Evolutionary conservation across 2,113 vertebrate genomes (phyloP), one percentile per base, ranked within the genome.

Genomic region (Crotalus horridus): DNA sequence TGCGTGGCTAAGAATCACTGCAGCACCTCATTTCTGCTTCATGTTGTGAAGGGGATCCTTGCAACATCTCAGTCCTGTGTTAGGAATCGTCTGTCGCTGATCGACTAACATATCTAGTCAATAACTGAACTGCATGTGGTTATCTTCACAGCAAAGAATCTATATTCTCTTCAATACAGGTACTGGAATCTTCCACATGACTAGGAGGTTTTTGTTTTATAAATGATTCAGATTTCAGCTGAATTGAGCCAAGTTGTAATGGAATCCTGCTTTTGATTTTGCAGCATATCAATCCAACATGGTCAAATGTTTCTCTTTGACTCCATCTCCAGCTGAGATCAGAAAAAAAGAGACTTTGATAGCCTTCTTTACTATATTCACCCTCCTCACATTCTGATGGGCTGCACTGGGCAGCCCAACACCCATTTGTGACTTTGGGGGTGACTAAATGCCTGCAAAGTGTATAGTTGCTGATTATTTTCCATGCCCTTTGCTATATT

Each of bases 401-500:
- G n/a, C 69, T 81, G n/a, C 69, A 8, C 61, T 69, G 61, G 12
- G 61, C 29, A 69, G 61, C 29, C 33, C 69, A 17, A 20, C 6
- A 81, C 6, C n/a, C 15, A 81, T 39, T 1, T 39, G n/a, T 81
- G 69, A 81, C n/a, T 53, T 87, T 86, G 64, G 91, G 92, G 88
- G 93, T 95, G 95, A 95, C 95, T 94, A 93, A 85, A 93, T 95
- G 94, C 94, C 96, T 95, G 94, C 59, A 92, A 89, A 92, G 3
- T 87, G 74, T 90, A 92, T 85, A 33, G 43, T 94, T 88, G 94
- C 54, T 95, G 92, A 96, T 96, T 96, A 93, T 95, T 96, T 94
- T 86, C 90, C 90, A 87, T 94, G 93, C 95, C 95, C 95, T 97
- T 96, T 96, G 93, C 94, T 89, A 94, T 93, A 95, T 96, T 97